Conservation (phyloP, 2,888 invertebrate genomes). For the Sphinx pinastri region DNA sequence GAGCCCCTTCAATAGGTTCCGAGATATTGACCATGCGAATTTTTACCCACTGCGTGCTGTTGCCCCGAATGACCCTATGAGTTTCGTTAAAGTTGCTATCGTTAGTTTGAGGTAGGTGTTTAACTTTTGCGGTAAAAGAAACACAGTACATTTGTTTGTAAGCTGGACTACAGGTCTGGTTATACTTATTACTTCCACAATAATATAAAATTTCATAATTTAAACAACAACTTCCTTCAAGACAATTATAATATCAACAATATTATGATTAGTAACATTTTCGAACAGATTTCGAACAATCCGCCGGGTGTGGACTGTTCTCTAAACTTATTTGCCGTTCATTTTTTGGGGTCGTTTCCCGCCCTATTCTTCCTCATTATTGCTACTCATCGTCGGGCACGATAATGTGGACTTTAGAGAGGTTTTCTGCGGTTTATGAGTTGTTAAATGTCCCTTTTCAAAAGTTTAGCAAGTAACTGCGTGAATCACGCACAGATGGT, state of each 20-base stretch:
- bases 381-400: neutral
- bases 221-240: neutral
- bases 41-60: no score
- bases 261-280: constrained; percentile 6
- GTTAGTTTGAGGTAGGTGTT: no score
- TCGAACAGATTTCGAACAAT: no score
- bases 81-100: neutral
- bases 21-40: no score
- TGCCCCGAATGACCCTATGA: no score
- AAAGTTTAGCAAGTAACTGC: neutral
- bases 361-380: constrained; percentile 6
- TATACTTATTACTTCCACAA: neutral
- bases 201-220: neutral
- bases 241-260: constrained; percentile 1
- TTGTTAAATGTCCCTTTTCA: neutral
- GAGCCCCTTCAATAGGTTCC: no score
- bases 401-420: neutral
- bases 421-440: neutral
- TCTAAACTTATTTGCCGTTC: neutral
- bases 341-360: constrained; percentile 8
- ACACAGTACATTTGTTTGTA: neutral
- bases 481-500: no score
- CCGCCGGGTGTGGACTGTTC: constrained; percentile 3
- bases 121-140: no score
- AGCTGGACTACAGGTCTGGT: neutral